Conservation (phyloP, 92 coral and sea anemone genomes). For the Palythoa grandiflora region DNA sequence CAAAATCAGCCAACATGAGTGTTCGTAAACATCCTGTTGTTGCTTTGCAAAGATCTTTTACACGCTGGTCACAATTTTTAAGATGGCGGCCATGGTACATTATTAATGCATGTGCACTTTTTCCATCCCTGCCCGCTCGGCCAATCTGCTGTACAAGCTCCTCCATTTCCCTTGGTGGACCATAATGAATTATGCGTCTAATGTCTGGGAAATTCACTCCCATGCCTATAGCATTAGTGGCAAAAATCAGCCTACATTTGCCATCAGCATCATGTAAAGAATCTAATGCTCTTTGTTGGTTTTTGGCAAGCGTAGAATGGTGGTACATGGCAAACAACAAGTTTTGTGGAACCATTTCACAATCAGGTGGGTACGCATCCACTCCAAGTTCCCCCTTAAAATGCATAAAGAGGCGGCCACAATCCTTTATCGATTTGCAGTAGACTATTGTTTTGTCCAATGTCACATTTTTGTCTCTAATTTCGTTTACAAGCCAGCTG, state of each 20-base stretch:
- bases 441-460: background rate
- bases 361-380: too few relatives aligned
- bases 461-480: background rate
- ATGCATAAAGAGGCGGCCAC: too few relatives aligned
- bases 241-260: slow-evolving; percentile 58
- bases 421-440: too few relatives aligned
- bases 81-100: slow-evolving; percentile 51
- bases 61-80: slow-evolving; percentile 51
- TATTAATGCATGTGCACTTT: slow-evolving; percentile 39
- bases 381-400: background rate
- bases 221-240: slow-evolving; percentile 76
- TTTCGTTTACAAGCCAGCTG: slow-evolving; percentile 1
- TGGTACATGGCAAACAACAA: too few relatives aligned
- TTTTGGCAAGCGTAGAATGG: too few relatives aligned
- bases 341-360: too few relatives aligned
- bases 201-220: slow-evolving; percentile 55
- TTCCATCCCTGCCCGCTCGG: slow-evolving; percentile 60
- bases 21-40: slow-evolving; percentile 15
- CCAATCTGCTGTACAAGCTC: slow-evolving; percentile 71
- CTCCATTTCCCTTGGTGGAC: slow-evolving; percentile 61
- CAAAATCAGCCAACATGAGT: slow-evolving; percentile 19
- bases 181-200: slow-evolving; percentile 54
- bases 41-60: slow-evolving; percentile 46
- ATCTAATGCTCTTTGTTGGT: too few relatives aligned
- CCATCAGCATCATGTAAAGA: slow-evolving; percentile 5